A percentile compares a stretch with the other conserved stretches of the same genome.
Evolutionary conservation across 2,113 vertebrate genomes (phyloP).

Genomic region (Atrichornis clamosus): DNA sequence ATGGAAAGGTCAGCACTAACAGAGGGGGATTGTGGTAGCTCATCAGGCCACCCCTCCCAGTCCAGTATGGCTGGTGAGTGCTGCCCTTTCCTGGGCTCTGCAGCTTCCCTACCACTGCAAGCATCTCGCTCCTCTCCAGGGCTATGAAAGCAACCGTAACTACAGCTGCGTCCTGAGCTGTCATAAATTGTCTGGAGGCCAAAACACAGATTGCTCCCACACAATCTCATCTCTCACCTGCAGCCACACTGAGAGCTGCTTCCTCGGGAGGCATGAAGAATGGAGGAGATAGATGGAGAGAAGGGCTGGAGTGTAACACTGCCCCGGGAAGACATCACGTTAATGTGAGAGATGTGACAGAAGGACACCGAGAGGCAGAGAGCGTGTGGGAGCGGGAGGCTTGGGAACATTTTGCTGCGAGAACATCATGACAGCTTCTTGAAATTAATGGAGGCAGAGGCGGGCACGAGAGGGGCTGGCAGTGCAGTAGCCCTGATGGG

Average conservation of each 20-base stretch:
- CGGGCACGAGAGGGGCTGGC: neutral
- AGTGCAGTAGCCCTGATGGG: neutral
- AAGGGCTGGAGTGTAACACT: neutral
- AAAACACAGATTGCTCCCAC: neutral
- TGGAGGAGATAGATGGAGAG: conserved; percentile 6
- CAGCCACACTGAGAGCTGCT: neutral
- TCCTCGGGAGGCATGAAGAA: neutral
- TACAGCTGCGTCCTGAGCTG: neutral
- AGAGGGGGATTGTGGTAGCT: fast-evolving
- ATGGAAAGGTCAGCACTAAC: neutral
- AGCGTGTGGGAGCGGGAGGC: neutral
- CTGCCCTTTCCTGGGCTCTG: neutral
- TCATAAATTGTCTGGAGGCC: neutral
- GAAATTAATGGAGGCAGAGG: conserved; percentile 23
- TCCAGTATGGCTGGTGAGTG: fast-evolving
- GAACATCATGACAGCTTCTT: conserved; percentile 35
- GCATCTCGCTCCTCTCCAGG: neutral
- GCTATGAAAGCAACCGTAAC: neutral
- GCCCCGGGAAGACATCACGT: neutral
- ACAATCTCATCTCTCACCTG: conserved; percentile 29
- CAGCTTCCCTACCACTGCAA: neutral
- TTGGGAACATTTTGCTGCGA: conserved; percentile 13
- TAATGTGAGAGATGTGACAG: conserved; percentile 45
- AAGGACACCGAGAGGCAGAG: neutral
- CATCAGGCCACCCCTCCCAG: neutral